Evolutionary conservation across 2,797 vertebrate species (phyloP).

Genomic region (Pantherophis vulpinus): DNA sequence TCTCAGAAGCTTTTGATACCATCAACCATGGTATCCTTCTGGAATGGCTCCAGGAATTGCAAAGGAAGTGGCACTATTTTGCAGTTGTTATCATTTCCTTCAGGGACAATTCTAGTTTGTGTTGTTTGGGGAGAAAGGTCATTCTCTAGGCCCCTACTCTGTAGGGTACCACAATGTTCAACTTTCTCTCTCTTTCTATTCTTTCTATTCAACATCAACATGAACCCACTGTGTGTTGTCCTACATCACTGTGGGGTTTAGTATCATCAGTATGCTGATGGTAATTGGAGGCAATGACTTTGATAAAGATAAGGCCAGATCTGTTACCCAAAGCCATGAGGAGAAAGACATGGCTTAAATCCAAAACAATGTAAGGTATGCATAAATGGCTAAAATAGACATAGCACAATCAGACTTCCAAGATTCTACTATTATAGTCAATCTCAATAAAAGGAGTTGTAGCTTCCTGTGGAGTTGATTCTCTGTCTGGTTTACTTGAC

Average conservation of each 20-base stretch:
- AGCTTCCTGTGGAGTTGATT: background rate
- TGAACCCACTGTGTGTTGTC: background rate
- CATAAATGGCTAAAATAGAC: background rate
- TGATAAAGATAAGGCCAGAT: background rate
- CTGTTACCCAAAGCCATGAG: background rate
- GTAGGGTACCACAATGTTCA: background rate
- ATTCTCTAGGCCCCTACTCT: background rate
- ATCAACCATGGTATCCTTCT: background rate
- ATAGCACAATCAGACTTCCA: background rate
- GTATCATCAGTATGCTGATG: background rate
- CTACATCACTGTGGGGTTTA: background rate
- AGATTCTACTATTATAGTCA: background rate
- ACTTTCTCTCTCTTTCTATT: background rate
- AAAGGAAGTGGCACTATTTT: background rate
- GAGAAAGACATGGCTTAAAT: background rate
- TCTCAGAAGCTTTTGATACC: background rate
- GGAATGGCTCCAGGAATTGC: background rate
- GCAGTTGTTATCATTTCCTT: background rate
- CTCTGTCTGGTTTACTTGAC: background rate
- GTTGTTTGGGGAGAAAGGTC: background rate
- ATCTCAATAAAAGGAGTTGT: background rate
- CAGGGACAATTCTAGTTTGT: background rate
- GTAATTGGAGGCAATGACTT: background rate
- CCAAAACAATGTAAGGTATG: background rate
- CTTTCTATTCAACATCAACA: background rate